Conservation (phyloP, 2,888 invertebrate genomes). For the Platycheirus rosarum region DNA sequence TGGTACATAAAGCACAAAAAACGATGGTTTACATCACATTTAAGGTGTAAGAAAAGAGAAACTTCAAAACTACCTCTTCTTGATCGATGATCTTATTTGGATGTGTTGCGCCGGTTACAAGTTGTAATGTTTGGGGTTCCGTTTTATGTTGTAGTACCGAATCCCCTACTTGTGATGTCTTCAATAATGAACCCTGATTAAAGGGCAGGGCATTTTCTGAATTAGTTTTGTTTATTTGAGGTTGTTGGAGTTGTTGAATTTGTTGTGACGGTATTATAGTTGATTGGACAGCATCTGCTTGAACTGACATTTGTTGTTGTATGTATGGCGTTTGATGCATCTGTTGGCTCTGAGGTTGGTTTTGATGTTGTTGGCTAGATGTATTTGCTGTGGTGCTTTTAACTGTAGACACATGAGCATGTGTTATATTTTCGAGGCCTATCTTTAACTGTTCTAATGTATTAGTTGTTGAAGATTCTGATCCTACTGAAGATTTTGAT, state of each 20-base stretch:
- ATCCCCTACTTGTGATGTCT: too few species aligned
- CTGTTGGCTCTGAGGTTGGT: constrained; percentile 62
- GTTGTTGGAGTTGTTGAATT: background rate
- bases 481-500: constrained; percentile 30
- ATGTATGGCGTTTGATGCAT: too few species aligned
- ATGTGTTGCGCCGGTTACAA: constrained; percentile 23
- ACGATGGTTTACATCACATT: constrained; percentile 14
- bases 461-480: constrained; percentile 80
- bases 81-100: constrained; percentile 45
- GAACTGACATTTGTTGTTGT: constrained; percentile 13
- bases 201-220: too few species aligned
- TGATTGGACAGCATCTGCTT: constrained; percentile 23
- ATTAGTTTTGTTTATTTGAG: too few species aligned
- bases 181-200: too few species aligned
- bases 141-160: too few species aligned
- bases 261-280: constrained; percentile 53
- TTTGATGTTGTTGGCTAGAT: constrained; percentile 75
- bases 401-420: constrained; percentile 82
- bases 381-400: constrained; percentile 71
- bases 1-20: constrained; percentile 13
- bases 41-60: constrained; percentile 19
- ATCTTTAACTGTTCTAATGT: constrained; percentile 85
- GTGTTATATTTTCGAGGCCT: constrained; percentile 84
- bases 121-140: background rate
- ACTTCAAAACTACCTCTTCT: constrained; percentile 66